Evolutionary conservation across 2,888 invertebrate genomes (phyloP).

Genomic region (Schrankia costaestrigalis): DNA sequence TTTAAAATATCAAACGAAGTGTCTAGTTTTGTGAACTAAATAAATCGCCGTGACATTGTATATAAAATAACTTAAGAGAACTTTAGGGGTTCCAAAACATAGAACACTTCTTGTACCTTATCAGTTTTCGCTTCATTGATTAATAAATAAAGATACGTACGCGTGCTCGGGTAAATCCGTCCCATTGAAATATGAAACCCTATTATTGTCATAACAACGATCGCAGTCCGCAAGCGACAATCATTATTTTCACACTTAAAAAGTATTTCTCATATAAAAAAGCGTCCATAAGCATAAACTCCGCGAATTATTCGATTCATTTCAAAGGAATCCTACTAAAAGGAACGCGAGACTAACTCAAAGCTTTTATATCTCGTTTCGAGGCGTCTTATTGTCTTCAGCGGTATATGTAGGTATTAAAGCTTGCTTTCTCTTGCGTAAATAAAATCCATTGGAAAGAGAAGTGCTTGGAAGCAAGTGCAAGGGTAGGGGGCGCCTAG

Average conservation of each 20-base stretch:
- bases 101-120: conserved; percentile 23
- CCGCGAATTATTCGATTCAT: conserved; percentile 78
- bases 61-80: conserved; percentile 12
- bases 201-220: conserved; percentile 37
- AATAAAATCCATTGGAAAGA: conserved; percentile 76
- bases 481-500: conserved; percentile 61
- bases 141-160: conserved; percentile 24
- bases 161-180: conserved; percentile 18
- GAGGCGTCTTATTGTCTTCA: conserved; percentile 78
- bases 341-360: conserved; percentile 76
- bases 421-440: conserved; percentile 79
- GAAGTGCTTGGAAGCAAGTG: conserved; percentile 70
- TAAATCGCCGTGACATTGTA: conserved; percentile 11
- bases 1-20: conserved; percentile 9
- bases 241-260: conserved; percentile 61
- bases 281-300: conserved; percentile 67
- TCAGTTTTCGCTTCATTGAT: conserved; percentile 29
- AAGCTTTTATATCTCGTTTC: conserved; percentile 79
- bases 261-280: conserved; percentile 62
- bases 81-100: conserved; percentile 14
- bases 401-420: conserved; percentile 78
- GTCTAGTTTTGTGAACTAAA: conserved; percentile 4
- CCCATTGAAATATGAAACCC: conserved; percentile 35
- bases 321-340: conserved; percentile 78
- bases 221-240: conserved; percentile 36